These are phyloP conservation scores for Sycophila sp. DNA, from an alignment of 1,140 invertebrate genomes.

Conservation along the genomic window DNA sequence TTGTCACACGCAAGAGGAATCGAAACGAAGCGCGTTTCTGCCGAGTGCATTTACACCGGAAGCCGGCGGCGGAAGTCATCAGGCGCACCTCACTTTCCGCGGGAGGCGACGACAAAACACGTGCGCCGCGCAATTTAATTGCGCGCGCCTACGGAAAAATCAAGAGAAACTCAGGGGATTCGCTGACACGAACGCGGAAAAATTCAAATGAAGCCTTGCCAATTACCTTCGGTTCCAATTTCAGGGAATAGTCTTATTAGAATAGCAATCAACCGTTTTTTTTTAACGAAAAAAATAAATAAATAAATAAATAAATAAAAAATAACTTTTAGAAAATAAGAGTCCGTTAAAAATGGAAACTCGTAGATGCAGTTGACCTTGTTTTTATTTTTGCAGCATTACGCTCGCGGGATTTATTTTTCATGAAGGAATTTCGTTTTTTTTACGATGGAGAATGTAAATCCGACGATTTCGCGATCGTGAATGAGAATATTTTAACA, in stretches of 20 bases:
- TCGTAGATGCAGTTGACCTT: no score
- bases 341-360: no score
- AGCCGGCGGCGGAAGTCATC: slow-evolving; percentile 45
- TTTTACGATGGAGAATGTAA: not conserved
- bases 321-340: no score
- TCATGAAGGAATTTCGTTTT: not conserved
- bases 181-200: no score
- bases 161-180: no score
- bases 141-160: no score
- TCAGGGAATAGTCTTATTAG: not conserved
- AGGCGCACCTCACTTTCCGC: slow-evolving; percentile 36
- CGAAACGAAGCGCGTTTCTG: not conserved
- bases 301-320: not conserved
- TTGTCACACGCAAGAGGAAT: no score
- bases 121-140: slow-evolving; percentile 5
- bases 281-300: not conserved
- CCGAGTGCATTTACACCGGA: slow-evolving; percentile 44
- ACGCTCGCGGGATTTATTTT: no score
- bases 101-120: slow-evolving; percentile 4
- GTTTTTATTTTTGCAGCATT: no score
- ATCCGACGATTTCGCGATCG: not conserved
- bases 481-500: not conserved
- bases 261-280: not conserved
- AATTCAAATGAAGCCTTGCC: no score
- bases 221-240: no score